Evolutionary conservation across 2,888 invertebrate species (phyloP).

Genomic region (Teinopalpus imperialis): DNA sequence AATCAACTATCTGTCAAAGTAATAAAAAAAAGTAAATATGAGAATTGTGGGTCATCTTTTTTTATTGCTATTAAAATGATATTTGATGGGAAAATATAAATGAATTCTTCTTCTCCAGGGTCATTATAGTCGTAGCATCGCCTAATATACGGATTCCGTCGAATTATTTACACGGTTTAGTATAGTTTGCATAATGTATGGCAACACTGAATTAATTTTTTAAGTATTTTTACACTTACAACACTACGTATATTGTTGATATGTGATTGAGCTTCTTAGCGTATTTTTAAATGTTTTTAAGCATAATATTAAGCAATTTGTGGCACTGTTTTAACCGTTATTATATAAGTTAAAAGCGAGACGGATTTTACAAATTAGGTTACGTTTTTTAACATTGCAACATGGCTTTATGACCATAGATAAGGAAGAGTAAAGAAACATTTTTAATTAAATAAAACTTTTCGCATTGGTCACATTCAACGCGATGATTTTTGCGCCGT

Average conservation of each 20-base stretch:
- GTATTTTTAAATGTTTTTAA: slow-evolving; percentile 25
- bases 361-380: slow-evolving; percentile 55
- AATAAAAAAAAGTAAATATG: too few relatives aligned
- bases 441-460: too few relatives aligned
- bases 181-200: slow-evolving; percentile 29
- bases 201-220: slow-evolving; percentile 43
- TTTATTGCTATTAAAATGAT: too few relatives aligned
- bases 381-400: slow-evolving; percentile 28
- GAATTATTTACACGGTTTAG: slow-evolving; percentile 19
- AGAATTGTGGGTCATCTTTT: too few relatives aligned
- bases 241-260: slow-evolving; percentile 45
- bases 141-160: slow-evolving; percentile 19
- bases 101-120: too few relatives aligned
- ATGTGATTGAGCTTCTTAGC: slow-evolving; percentile 56
- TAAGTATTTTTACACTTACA: slow-evolving; percentile 40
- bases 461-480: too few relatives aligned
- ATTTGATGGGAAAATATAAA: too few relatives aligned
- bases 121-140: background rate
- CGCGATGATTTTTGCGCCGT: too few relatives aligned
- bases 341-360: slow-evolving; percentile 35
- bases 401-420: slow-evolving; percentile 19
- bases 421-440: too few relatives aligned
- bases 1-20: too few relatives aligned
- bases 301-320: slow-evolving; percentile 37
- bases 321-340: slow-evolving; percentile 46